phyloP scores from a whole-genome alignment of 2,797 vertebrate genomes.

The Orientallactaga sibirica region DNA sequence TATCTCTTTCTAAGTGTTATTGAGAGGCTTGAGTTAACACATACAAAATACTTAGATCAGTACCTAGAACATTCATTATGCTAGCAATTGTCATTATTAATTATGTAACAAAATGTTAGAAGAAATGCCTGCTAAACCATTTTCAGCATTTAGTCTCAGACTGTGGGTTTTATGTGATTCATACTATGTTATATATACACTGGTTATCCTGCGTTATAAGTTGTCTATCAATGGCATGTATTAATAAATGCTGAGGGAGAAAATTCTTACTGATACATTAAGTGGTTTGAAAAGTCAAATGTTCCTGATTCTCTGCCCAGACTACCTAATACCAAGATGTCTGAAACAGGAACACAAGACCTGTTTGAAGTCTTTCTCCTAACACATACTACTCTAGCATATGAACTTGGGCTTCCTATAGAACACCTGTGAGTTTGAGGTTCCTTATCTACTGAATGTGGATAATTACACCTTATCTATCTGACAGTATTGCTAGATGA shows the following conservation, averaged over 20 bases:
- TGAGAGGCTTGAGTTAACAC: slow-evolving; percentile 32
- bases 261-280: not conserved
- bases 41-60: not conserved
- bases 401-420: not conserved
- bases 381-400: not conserved
- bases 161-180: slow-evolving; percentile 39
- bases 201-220: slow-evolving; percentile 13
- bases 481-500: not conserved
- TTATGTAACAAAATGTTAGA: slow-evolving; percentile 2
- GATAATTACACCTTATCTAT: not conserved
- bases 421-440: not conserved
- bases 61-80: not conserved
- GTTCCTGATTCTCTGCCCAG: not conserved
- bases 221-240: not conserved
- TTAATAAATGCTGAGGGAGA: slow-evolving; percentile 6
- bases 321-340: not conserved
- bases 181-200: not conserved
- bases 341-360: not conserved
- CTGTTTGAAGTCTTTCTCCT: not conserved
- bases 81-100: slow-evolving; percentile 22
- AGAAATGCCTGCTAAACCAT: slow-evolving; percentile 6
- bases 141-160: slow-evolving; percentile 29
- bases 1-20: not conserved
- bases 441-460: not conserved
- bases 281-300: not conserved